A percentile compares a stretch with the other conserved stretches of the same genome.
These are phyloP conservation scores for Tolmerus cingulatus DNA, from an alignment of 2,888 invertebrate species.

Conservation along the genomic window DNA sequence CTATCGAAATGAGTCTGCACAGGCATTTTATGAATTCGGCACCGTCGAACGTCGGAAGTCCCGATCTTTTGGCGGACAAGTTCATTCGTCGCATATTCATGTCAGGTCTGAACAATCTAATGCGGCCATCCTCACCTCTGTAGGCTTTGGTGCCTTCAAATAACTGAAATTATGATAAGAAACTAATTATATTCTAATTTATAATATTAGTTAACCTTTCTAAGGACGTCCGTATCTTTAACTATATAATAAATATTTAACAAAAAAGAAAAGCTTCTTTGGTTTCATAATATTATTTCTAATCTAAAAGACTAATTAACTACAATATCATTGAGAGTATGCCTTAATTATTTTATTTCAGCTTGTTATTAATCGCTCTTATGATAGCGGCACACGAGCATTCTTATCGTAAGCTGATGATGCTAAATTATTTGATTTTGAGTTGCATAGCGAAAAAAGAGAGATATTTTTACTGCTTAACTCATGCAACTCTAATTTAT, in stretches of 20 bases:
- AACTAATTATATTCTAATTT: background rate
- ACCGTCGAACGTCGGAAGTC: slow-evolving; percentile 88
- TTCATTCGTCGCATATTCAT: slow-evolving; percentile 95
- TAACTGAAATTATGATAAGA: slow-evolving; percentile 68
- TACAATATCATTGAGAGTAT: background rate
- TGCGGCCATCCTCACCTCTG: slow-evolving; percentile 88
- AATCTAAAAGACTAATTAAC: background rate
- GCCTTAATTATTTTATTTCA: background rate
- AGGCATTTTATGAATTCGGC: slow-evolving; percentile 87
- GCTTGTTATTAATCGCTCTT: background rate
- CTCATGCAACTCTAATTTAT: background rate
- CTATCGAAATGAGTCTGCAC: slow-evolving; percentile 84
- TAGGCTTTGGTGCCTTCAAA: slow-evolving; percentile 99
- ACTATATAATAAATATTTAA: no score
- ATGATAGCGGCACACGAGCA: background rate
- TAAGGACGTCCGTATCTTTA: background rate
- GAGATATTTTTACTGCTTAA: background rate
- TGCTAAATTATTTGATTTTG: background rate
- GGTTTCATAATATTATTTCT: background rate
- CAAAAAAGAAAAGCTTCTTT: background rate
- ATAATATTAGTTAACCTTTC: background rate
- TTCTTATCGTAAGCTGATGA: background rate
- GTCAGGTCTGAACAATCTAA: slow-evolving; percentile 93
- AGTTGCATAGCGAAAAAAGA: background rate
- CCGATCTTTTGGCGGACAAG: slow-evolving; percentile 80